Conservation (phyloP, 2,797 vertebrate genomes). For the Callimico goeldii region DNA sequence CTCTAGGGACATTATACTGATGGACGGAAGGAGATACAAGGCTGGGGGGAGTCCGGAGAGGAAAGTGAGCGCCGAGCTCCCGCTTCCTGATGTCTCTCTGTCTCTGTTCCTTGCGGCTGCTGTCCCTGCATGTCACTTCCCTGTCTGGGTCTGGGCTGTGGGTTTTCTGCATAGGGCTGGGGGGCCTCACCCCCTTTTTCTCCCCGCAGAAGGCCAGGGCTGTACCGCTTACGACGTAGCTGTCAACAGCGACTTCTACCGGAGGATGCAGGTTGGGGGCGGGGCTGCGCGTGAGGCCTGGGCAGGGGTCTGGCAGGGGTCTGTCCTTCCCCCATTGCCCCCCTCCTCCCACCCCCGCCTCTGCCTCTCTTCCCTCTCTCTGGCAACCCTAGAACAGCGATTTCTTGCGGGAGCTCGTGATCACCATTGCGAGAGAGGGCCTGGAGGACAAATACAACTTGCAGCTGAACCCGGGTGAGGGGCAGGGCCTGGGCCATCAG, state of each 20-base stretch:
- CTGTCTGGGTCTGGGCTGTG: not conserved
- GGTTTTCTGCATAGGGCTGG: not conserved
- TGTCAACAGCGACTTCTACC: conserved; percentile 91
- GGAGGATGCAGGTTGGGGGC: conserved; percentile 88
- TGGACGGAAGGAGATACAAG: not conserved
- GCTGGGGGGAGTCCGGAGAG: not conserved
- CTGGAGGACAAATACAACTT: conserved; percentile 92
- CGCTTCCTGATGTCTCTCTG: not conserved
- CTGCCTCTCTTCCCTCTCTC: not conserved
- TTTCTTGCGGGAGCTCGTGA: conserved; percentile 91
- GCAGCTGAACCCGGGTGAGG: conserved; percentile 83
- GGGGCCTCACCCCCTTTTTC: not conserved
- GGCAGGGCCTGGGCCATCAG: not conserved
- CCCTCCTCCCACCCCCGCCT: too few species aligned
- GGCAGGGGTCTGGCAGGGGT: not conserved
- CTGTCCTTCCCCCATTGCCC: too few species aligned
- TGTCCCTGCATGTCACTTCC: not conserved
- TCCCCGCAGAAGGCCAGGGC: conserved; percentile 86
- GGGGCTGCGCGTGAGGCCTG: not conserved
- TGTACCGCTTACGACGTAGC: conserved; percentile 93
- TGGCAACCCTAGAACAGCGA: conserved; percentile 76
- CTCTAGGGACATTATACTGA: not conserved
- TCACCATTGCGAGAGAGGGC: conserved; percentile 91
- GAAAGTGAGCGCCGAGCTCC: not conserved
- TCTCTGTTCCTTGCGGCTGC: not conserved